These are phyloP conservation scores for Sycophila texana DNA, from an alignment of 2,888 invertebrate genomes.

Conservation along the genomic window DNA sequence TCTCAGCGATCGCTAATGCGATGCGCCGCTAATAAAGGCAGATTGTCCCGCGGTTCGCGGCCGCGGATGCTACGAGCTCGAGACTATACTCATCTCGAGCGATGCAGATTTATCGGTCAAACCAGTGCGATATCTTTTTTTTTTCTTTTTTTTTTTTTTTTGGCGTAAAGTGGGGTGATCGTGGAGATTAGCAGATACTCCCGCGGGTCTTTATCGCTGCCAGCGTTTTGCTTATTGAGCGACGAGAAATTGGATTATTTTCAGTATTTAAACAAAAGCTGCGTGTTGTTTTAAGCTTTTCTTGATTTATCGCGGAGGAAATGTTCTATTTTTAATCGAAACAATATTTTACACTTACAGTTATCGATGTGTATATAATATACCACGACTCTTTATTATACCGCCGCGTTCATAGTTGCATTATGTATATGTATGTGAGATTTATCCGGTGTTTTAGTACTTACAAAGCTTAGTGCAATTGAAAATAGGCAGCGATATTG, in stretches of 20 bases:
- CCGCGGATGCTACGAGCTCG: neutral
- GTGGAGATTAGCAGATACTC: neutral
- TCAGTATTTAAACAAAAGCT: neutral
- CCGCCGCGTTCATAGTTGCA: no score
- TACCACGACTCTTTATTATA: no score
- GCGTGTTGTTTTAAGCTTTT: neutral
- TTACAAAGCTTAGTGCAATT: no score
- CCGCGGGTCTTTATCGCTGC: neutral
- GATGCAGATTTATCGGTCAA: neutral
- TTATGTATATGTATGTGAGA: no score
- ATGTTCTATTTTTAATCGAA: no score
- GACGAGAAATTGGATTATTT: neutral
- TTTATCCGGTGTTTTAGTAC: no score
- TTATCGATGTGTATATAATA: no score
- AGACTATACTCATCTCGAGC: neutral
- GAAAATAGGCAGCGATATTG: no score
- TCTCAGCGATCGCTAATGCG: neutral
- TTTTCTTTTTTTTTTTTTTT: neutral
- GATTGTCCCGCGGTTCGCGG: neutral
- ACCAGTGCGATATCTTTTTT: neutral
- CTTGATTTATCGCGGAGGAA: no score
- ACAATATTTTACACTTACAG: no score
- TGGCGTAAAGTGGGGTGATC: neutral
- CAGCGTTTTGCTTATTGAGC: neutral
- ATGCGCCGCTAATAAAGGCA: neutral